phyloP scores from a whole-genome alignment of 2,113 vertebrate genomes.

The Hippocampus abdominalis region DNA sequence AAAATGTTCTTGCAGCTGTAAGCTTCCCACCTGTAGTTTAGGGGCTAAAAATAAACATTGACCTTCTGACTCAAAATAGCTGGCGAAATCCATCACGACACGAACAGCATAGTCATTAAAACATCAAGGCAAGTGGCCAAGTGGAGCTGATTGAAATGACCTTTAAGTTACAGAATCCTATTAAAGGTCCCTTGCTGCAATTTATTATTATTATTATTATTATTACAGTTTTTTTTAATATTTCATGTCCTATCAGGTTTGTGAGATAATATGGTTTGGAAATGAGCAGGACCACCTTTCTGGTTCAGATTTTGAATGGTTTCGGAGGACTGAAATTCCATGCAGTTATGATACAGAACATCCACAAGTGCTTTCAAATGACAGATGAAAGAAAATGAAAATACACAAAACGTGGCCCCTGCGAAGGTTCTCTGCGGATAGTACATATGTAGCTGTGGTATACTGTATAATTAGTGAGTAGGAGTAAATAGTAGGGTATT shows the following conservation, averaged over 20 bases:
- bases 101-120: conserved; percentile 34
- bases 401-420: not conserved
- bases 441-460: conserved; percentile 1
- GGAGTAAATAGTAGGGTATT: not conserved
- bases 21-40: conserved; percentile 5
- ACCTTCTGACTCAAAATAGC: conserved; percentile 28
- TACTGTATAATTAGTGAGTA: not conserved
- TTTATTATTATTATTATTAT: too few species aligned
- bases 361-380: conserved; percentile 12
- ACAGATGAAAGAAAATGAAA: conserved; percentile 17
- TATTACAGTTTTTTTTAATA: too few species aligned
- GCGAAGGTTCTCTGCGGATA: not conserved
- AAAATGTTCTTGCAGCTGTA: not conserved
- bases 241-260: too few species aligned
- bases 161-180: not conserved
- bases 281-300: too few species aligned
- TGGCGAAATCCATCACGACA: conserved; percentile 10
- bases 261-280: too few species aligned
- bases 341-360: conserved; percentile 49
- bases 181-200: not conserved
- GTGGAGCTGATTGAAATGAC: not conserved
- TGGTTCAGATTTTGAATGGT: not conserved
- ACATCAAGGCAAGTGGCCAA: conserved; percentile 12
- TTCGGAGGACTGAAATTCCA: conserved; percentile 33
- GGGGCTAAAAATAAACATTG: conserved; percentile 26